Conservation (phyloP, 2,797 vertebrate species). For the Champsocephalus gunnari region DNA sequence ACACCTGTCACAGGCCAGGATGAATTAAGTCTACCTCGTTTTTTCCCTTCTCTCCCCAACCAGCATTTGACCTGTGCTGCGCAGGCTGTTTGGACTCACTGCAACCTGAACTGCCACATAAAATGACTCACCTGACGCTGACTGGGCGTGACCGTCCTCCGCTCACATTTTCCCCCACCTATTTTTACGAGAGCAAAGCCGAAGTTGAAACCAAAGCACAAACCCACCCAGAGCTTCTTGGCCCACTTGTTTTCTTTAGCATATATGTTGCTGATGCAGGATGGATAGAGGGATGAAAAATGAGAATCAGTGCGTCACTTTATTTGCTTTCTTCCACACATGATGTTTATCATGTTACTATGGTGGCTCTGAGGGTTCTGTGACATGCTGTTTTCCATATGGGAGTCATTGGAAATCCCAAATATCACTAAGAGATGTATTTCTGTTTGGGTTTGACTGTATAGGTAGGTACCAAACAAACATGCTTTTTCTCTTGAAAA, state of each 20-base stretch:
- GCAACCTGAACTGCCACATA: conserved; percentile 80
- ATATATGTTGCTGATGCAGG: conserved; percentile 75
- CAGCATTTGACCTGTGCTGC: conserved; percentile 68
- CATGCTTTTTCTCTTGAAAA: conserved; percentile 42
- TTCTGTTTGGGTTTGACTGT: conserved; percentile 54
- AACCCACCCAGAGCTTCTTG: conserved; percentile 67
- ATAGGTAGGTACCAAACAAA: conserved; percentile 68
- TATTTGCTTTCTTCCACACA: conserved; percentile 67
- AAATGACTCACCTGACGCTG: conserved; percentile 84
- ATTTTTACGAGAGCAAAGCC: conserved; percentile 64
- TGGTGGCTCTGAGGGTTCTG: conserved; percentile 48
- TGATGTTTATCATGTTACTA: conserved; percentile 70
- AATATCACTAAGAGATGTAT: conserved; percentile 36
- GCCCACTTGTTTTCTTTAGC: conserved; percentile 72
- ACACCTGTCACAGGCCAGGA: conserved; percentile 70
- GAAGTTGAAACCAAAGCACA: conserved; percentile 70
- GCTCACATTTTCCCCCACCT: conserved; percentile 78
- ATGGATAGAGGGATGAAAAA: conserved; percentile 67
- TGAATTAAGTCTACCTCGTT: conserved; percentile 64
- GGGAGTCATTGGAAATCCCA: conserved; percentile 27
- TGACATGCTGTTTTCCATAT: conserved; percentile 54
- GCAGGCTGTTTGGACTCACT: conserved; percentile 71
- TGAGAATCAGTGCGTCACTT: conserved; percentile 71
- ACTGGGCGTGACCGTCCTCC: conserved; percentile 69
- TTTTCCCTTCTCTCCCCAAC: conserved; percentile 67